These are phyloP conservation scores for Cydia fagiglandana DNA, from an alignment of 1,140 invertebrate species.

Conservation along the genomic window DNA sequence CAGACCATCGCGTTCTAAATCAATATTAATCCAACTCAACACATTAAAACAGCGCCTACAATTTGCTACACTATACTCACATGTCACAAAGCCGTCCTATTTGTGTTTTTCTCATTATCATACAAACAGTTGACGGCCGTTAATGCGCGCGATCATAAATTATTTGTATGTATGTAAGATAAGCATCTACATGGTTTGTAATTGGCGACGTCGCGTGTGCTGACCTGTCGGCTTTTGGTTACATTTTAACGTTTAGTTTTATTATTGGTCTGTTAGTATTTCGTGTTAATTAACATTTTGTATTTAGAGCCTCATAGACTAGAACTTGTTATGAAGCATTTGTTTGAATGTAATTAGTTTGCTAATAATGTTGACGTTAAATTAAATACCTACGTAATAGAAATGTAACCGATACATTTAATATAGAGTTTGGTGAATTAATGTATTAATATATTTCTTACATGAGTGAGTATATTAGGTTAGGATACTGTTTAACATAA, in stretches of 20 bases:
- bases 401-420: too few species aligned
- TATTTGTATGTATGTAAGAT: conserved; percentile 18
- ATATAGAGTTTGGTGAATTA: too few species aligned
- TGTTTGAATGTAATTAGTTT: too few species aligned
- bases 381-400: too few species aligned
- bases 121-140: conserved; percentile 20
- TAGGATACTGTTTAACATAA: too few species aligned
- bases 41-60: not conserved
- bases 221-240: conserved; percentile 5
- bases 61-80: not conserved
- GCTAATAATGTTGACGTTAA: not conserved
- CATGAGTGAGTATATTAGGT: too few species aligned
- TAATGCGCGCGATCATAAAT: conserved; percentile 19
- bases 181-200: conserved; percentile 20
- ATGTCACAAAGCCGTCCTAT: conserved; percentile 7
- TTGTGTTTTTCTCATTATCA: conserved; percentile 10
- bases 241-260: not conserved
- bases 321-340: not conserved
- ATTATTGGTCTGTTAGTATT: not conserved
- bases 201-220: conserved; percentile 22
- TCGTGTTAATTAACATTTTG: conserved; percentile 14
- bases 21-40: not conserved
- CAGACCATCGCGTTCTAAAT: not conserved
- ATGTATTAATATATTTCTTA: too few species aligned
- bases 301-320: not conserved